phyloP scores from a whole-genome alignment of 2,113 vertebrate genomes.

The Fregata magnificens region DNA sequence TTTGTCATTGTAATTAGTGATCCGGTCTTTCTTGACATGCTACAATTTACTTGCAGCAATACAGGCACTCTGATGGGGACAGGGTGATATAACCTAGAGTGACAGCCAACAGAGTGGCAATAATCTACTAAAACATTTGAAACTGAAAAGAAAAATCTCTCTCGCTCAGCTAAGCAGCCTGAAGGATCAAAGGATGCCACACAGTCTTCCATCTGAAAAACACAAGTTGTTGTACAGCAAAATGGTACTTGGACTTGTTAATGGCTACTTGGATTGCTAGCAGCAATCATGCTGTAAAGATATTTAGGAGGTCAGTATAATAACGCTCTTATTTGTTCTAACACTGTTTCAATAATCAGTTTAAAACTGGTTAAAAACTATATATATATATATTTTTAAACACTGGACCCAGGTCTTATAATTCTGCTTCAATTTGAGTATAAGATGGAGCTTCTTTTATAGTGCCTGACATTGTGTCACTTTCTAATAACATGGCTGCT shows the following conservation, averaged over 20 bases:
- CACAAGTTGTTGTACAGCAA: not conserved
- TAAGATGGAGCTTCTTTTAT: not conserved
- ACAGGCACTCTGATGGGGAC: not conserved
- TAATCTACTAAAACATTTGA: constrained; percentile 12
- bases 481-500: not conserved
- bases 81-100: not conserved
- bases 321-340: not conserved
- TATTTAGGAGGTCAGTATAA: not conserved
- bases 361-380: not conserved
- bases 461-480: not conserved
- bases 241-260: not conserved
- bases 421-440: not conserved
- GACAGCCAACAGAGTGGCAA: constrained; percentile 33
- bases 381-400: not conserved
- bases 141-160: constrained; percentile 2
- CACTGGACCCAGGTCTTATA: not conserved
- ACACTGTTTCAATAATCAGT: not conserved
- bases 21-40: not conserved
- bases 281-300: not conserved
- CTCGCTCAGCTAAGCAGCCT: not conserved
- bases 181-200: not conserved
- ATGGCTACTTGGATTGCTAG: not conserved
- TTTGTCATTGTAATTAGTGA: constrained; percentile 1
- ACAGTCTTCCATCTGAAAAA: not conserved
- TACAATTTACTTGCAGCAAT: constrained; percentile 29